Base-by-base conservation (phyloP, 1,140 invertebrate genomes). In the Apis dorsata region DNA sequence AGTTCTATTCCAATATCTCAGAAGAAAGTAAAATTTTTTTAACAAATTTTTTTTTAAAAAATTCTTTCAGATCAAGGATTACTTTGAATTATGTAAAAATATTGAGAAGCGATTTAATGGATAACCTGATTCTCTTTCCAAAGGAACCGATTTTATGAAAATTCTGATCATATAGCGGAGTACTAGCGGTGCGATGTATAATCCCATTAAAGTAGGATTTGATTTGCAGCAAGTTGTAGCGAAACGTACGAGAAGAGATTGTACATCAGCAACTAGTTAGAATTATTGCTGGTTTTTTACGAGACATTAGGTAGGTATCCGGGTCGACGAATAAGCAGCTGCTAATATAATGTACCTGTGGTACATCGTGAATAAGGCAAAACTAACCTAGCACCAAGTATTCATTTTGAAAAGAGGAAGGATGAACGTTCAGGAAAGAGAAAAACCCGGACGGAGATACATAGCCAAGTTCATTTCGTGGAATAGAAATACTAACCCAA, bases 381-480 rank as follows among this genome's bases (percentile, higher is more conserved):
- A 71, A 77, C 72, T 62, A 66, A 62, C 53, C 53, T 62, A 24
- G 51, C 60, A 28, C 65, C 66, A 65, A 71, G 86, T 86, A 90
- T 90, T 90, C 88, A 89, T 89, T 82, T 88, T 66, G 80, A 81
- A 88, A 85, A 81, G 82, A 85, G 89, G 75, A 90, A 90, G 83
- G 81, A 86, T 74, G 85, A 90, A 73, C 74, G 49, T 81, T 74
- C 77, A 86, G 89, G 85, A 90, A 84, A 77, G 76, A 88, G 82
- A 84, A 85, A 90, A 85, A 84, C 75, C 69, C 84, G 66, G 69
- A 80, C 71, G 59, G 34, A 66, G 75, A 59, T 69, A 81, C 59
- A 63, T 55, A 70, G 70, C 86, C 88, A 83, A 84, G 82, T 88
- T 90, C 77, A 62, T 79, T 60, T 53, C 10, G 15, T 55, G 15